These are phyloP conservation scores for Lathamus discolor DNA, from an alignment of 2,113 vertebrate species.

Conservation along the genomic window DNA sequence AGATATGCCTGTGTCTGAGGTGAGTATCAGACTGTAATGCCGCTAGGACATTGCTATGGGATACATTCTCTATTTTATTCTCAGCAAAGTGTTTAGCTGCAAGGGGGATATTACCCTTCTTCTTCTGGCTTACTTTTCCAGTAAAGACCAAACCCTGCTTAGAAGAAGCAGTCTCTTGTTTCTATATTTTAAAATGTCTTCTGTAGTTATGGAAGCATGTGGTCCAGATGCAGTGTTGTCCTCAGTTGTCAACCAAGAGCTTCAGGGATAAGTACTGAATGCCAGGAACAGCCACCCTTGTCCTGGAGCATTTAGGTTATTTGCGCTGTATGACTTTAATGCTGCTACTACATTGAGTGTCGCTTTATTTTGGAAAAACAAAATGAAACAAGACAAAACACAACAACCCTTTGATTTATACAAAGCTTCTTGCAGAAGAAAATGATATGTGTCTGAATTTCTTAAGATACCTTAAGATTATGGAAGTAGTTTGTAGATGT, in stretches of 20 bases:
- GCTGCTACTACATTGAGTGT: background rate
- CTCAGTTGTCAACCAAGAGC: background rate
- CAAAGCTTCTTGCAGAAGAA: background rate
- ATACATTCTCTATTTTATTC: background rate
- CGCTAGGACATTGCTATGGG: background rate
- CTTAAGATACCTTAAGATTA: background rate
- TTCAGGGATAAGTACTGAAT: background rate
- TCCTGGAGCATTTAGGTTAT: background rate
- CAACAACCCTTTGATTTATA: background rate
- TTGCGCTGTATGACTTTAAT: background rate
- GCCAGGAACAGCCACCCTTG: background rate
- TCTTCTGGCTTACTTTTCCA: background rate
- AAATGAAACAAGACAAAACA: background rate
- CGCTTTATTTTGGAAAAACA: background rate
- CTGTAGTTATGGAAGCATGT: background rate
- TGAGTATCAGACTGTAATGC: background rate
- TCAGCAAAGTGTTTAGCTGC: background rate
- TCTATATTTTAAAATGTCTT: background rate
- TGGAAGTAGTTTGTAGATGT: background rate
- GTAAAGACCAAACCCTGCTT: background rate
- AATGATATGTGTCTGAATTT: background rate
- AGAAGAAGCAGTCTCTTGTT: background rate
- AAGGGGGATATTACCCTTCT: background rate
- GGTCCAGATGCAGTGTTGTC: background rate
- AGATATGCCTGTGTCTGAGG: background rate